These are phyloP conservation scores for Noctua fimbriata DNA, from an alignment of 2,888 invertebrate genomes.

Conservation along the genomic window DNA sequence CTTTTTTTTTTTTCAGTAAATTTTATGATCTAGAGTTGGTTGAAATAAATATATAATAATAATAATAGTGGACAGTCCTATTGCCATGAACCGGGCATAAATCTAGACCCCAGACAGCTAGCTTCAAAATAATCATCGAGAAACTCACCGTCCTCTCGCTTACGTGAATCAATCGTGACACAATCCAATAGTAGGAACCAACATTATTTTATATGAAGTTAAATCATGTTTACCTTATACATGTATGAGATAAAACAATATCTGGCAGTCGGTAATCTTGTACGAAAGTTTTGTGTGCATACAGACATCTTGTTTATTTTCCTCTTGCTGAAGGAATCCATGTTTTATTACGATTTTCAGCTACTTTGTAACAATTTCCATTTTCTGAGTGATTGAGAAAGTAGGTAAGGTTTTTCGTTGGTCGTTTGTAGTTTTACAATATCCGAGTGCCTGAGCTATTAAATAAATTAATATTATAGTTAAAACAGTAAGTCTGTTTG, in stretches of 20 bases:
- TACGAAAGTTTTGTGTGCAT: slow-evolving; percentile 67
- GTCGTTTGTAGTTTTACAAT: not conserved
- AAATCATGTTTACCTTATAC: slow-evolving; percentile 78
- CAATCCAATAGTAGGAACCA: slow-evolving; percentile 58
- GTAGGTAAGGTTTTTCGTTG: not conserved
- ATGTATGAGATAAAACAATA: slow-evolving; percentile 78
- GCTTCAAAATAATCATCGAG: not conserved
- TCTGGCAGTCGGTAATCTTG: slow-evolving; percentile 73
- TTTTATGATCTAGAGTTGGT: too few relatives aligned
- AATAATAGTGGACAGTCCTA: not conserved
- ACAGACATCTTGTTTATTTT: slow-evolving; percentile 41
- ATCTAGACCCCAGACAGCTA: not conserved
- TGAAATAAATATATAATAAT: too few relatives aligned
- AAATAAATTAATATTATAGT: too few relatives aligned
- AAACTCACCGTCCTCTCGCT: slow-evolving; percentile 13
- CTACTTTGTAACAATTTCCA: slow-evolving; percentile 16
- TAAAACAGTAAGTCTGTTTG: too few relatives aligned
- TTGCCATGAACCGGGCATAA: not conserved
- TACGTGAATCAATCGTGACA: not conserved
- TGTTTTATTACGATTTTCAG: slow-evolving; percentile 35
- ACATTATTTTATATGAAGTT: slow-evolving; percentile 75
- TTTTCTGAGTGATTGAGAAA: slow-evolving; percentile 1
- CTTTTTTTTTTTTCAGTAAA: too few relatives aligned
- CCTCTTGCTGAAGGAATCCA: slow-evolving; percentile 11
- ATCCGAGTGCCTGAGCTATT: not conserved